These are phyloP conservation scores for Drosophila arizonae DNA, from an alignment of 1,140 invertebrate species.

Conservation along the genomic window DNA sequence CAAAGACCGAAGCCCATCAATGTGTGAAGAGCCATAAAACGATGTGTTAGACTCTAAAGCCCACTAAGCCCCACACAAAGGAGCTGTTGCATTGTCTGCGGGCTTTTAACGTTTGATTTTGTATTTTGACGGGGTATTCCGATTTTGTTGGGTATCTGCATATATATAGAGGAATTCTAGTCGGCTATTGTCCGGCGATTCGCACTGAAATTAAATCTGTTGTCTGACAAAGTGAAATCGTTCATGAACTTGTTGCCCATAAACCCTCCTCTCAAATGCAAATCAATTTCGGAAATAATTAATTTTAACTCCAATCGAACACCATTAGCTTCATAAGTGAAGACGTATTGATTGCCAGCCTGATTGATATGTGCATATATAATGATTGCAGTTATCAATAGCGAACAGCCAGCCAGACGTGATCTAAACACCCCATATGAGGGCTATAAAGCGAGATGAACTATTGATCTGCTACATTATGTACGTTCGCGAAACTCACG, in stretches of 20 bases:
- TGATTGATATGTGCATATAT: conserved; percentile 11
- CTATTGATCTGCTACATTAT: not conserved
- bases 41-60: conserved; percentile 49
- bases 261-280: conserved; percentile 15
- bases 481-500: no score
- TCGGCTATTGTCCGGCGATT: conserved; percentile 18
- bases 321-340: not conserved
- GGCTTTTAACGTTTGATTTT: conserved; percentile 43
- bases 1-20: conserved; percentile 20
- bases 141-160: not conserved
- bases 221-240: conserved; percentile 38
- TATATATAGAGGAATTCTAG: conserved; percentile 1
- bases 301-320: conserved; percentile 12
- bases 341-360: not conserved
- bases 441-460: not conserved
- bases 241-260: conserved; percentile 26
- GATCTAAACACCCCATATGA: not conserved
- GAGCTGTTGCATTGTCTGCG: conserved; percentile 46
- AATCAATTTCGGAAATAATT: conserved; percentile 23
- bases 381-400: not conserved
- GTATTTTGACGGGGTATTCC: conserved; percentile 20
- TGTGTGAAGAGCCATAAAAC: conserved; percentile 36
- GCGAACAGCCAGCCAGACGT: not conserved
- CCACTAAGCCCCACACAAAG: conserved; percentile 51
- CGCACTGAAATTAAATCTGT: conserved; percentile 23